A percentile compares a stretch with the other conserved stretches of the same genome.
Conservation (phyloP, 2,888 invertebrate genomes). For the Acanthacorydalis orientalis region DNA sequence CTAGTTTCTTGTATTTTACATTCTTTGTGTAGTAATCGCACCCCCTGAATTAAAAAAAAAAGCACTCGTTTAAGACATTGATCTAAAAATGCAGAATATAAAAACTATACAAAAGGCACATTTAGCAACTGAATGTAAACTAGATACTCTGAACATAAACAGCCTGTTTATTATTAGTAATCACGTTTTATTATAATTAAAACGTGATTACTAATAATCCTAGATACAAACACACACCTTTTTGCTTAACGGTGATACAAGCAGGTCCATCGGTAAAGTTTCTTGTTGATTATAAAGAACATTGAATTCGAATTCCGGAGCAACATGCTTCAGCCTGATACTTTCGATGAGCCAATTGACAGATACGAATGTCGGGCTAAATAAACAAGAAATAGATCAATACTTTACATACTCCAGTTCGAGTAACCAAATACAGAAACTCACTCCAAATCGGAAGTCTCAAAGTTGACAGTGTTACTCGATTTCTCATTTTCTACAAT, state of each 20-base stretch:
- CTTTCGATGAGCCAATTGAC: constrained; percentile 64
- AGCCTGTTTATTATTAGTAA: too few relatives aligned
- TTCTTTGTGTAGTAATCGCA: not conserved
- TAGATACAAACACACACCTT: constrained; percentile 30
- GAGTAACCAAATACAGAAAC: not conserved
- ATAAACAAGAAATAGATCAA: too few relatives aligned
- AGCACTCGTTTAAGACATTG: not conserved
- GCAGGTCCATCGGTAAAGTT: constrained; percentile 19
- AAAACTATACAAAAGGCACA: not conserved
- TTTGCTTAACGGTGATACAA: constrained; percentile 43
- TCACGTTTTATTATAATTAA: too few relatives aligned
- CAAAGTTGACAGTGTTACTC: constrained; percentile 23
- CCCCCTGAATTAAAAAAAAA: not conserved
- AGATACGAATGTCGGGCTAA: constrained; percentile 42
- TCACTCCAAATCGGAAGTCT: too few relatives aligned
- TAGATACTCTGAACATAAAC: not conserved
- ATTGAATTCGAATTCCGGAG: constrained; percentile 30
- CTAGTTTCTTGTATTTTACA: not conserved
- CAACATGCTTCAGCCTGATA: constrained; percentile 40
- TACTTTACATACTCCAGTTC: too few relatives aligned
- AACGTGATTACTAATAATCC: too few relatives aligned
- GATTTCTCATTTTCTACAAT: constrained; percentile 45
- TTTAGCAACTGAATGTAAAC: not conserved
- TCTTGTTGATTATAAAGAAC: too few relatives aligned
- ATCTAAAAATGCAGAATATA: not conserved